Conservation (phyloP, 2,888 invertebrate genomes). For the Gymnocheta viridis region DNA sequence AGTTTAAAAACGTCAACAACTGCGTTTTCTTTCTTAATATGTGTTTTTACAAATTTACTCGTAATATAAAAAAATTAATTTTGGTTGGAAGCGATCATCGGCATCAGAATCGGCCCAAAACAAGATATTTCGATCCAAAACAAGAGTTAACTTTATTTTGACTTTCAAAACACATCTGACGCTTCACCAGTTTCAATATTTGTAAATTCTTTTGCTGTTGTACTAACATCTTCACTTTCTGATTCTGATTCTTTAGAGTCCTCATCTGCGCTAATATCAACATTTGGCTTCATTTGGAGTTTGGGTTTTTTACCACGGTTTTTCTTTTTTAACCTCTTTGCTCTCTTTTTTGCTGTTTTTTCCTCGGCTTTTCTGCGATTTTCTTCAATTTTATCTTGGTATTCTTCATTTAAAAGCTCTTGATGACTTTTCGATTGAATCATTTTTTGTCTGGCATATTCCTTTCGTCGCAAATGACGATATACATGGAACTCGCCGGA, state of each 20-base stretch:
- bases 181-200: neutral
- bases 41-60: too few relatives aligned
- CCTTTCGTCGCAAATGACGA: constrained; percentile 95
- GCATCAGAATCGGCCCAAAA: too few relatives aligned
- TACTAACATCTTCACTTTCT: neutral
- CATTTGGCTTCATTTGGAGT: neutral
- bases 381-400: constrained; percentile 89
- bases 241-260: neutral
- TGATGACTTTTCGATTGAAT: constrained; percentile 92
- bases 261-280: neutral
- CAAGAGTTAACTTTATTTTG: too few relatives aligned
- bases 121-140: too few relatives aligned
- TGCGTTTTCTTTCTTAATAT: too few relatives aligned
- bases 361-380: constrained; percentile 88
- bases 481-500: constrained; percentile 99
- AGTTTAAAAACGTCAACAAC: too few relatives aligned
- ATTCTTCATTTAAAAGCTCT: constrained; percentile 93
- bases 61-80: too few relatives aligned
- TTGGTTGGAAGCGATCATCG: too few relatives aligned
- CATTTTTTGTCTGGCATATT: constrained; percentile 97
- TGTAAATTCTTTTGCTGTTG: neutral
- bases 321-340: constrained; percentile 92
- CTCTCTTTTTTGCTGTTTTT: constrained; percentile 94
- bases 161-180: too few relatives aligned
- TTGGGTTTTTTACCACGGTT: constrained; percentile 78